Percentiles rank a stretch among this genome's conserved stretches.
Conservation (phyloP, 2,797 vertebrate species). For the Acanthurus tractus region DNA sequence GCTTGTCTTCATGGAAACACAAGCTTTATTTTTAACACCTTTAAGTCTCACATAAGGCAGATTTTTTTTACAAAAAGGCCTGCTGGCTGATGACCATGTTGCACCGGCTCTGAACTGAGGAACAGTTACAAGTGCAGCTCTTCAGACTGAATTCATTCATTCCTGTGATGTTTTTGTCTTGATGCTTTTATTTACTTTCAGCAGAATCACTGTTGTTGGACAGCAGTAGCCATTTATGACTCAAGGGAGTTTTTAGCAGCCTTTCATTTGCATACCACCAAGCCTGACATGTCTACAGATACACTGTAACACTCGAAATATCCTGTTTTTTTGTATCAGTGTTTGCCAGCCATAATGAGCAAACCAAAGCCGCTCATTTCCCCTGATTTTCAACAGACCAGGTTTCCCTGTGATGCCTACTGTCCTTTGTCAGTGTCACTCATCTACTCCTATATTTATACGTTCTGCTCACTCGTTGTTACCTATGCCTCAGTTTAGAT, state of each 20-base stretch:
- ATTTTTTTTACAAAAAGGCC: too few relatives aligned
- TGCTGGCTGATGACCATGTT: not conserved
- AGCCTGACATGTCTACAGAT: conserved; percentile 12
- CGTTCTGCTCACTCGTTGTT: conserved; percentile 15
- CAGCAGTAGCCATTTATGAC: not conserved
- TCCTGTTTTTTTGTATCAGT: not conserved
- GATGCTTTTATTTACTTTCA: conserved; percentile 20
- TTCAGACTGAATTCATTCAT: not conserved
- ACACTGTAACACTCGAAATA: not conserved
- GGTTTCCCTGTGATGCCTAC: conserved; percentile 29
- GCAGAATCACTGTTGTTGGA: not conserved
- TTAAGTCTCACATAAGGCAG: not conserved
- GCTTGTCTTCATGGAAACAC: not conserved
- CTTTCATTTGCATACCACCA: conserved; percentile 13
- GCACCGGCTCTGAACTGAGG: too few relatives aligned
- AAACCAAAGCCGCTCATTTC: conserved; percentile 17
- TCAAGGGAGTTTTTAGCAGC: conserved; percentile 24
- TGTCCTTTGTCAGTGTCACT: conserved; percentile 29
- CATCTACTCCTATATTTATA: not conserved
- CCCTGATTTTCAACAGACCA: conserved; percentile 33
- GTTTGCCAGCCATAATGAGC: conserved; percentile 9
- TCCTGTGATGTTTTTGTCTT: conserved; percentile 18
- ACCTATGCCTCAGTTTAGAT: not conserved
- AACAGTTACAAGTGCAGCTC: conserved; percentile 4
- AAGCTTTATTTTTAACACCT: conserved; percentile 1